phyloP scores from a whole-genome alignment of 1,140 invertebrate genomes.

The Cotesia glomerata region DNA sequence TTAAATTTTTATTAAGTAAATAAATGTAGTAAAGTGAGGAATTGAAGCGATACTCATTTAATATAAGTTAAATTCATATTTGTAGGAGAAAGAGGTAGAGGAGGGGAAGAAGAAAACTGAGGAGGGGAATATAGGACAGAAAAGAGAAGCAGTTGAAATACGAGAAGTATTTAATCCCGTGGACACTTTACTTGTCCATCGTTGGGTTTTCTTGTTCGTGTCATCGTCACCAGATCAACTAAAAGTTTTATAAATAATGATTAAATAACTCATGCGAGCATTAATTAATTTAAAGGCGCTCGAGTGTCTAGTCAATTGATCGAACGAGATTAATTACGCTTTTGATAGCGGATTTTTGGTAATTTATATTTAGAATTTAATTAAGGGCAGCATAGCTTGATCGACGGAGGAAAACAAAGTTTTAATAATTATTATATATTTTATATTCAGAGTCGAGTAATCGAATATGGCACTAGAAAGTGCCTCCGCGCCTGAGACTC shows the following conservation, averaged over 20 bases:
- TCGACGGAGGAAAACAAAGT: slow-evolving; percentile 24
- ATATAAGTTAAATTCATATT: slow-evolving; percentile 1
- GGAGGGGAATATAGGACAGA: slow-evolving; percentile 17
- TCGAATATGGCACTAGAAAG: slow-evolving; percentile 60
- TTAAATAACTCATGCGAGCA: slow-evolving; percentile 2
- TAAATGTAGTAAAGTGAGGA: not conserved
- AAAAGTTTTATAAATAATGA: not conserved
- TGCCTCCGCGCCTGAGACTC: slow-evolving; percentile 62
- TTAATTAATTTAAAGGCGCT: slow-evolving; percentile 21
- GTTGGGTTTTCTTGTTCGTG: slow-evolving; percentile 8
- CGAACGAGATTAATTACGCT: not conserved
- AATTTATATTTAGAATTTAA: slow-evolving; percentile 11
- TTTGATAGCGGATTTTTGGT: slow-evolving; percentile 13
- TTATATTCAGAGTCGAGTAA: slow-evolving; percentile 26
- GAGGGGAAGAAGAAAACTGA: slow-evolving; percentile 5
- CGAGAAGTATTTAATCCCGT: not conserved
- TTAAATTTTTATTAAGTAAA: not conserved
- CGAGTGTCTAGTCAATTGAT: slow-evolving; percentile 30
- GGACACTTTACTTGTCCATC: not conserved
- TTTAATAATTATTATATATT: slow-evolving; percentile 35
- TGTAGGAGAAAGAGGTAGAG: slow-evolving; percentile 23
- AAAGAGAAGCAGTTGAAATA: slow-evolving; percentile 18
- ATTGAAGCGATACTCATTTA: not conserved
- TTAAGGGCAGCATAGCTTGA: not conserved
- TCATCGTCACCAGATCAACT: not conserved